Conservation (phyloP, 2,797 vertebrate genomes). For the Crossoptilon crossoptilon region DNA sequence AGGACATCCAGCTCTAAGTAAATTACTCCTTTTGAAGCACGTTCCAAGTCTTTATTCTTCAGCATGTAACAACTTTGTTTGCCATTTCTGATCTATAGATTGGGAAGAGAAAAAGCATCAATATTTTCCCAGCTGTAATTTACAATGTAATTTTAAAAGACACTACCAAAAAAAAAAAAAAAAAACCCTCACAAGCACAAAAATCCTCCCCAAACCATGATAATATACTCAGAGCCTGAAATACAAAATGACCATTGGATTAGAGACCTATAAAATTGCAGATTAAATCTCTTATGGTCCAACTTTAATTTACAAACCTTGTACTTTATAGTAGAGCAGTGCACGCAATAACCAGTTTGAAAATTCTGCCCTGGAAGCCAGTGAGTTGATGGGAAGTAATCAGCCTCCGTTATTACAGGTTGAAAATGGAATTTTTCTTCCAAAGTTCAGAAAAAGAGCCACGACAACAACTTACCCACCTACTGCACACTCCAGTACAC, state of each 20-base stretch:
- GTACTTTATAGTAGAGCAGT: slow-evolving; percentile 38
- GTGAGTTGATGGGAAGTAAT: slow-evolving; percentile 65
- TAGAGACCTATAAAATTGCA: slow-evolving; percentile 57
- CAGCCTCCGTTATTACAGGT: slow-evolving; percentile 12
- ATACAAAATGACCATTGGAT: slow-evolving; percentile 28
- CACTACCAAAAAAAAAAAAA: slow-evolving; percentile 28
- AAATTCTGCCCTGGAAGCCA: slow-evolving; percentile 69
- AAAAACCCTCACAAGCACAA: background rate
- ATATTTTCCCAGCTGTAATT: slow-evolving; percentile 40
- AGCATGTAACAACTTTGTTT: slow-evolving; percentile 85
- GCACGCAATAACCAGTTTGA: slow-evolving; percentile 39
- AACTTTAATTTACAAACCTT: slow-evolving; percentile 66
- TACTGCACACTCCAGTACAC: background rate
- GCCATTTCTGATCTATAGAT: slow-evolving; percentile 87
- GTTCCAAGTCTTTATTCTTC: slow-evolving; percentile 92
- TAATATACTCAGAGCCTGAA: slow-evolving; percentile 25
- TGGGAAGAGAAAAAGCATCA: slow-evolving; percentile 31
- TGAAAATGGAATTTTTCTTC: slow-evolving; percentile 57
- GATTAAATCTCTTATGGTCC: slow-evolving; percentile 56
- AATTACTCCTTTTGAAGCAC: slow-evolving; percentile 89
- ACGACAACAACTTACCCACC: slow-evolving; percentile 50
- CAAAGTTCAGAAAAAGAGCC: slow-evolving; percentile 49
- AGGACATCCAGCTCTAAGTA: slow-evolving; percentile 91
- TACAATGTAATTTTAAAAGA: slow-evolving; percentile 30
- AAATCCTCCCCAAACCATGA: background rate